A percentile compares a stretch with the other conserved stretches of the same genome.
Conservation (phyloP, 2,113 vertebrate genomes). For the Petrocephalus zakoni region DNA sequence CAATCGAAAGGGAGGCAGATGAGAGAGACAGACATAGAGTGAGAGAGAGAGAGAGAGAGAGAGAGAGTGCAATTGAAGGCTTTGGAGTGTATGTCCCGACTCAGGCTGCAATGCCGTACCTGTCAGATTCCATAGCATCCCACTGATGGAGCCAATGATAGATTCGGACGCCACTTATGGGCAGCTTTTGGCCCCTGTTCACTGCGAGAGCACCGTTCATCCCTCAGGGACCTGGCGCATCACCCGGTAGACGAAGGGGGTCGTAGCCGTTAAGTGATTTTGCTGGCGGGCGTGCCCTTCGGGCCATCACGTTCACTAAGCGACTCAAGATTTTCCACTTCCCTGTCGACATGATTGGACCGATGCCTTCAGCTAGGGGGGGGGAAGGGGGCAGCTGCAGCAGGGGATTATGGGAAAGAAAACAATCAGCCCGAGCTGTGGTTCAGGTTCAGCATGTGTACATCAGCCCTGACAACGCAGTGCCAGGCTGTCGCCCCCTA, state of each 20-base stretch:
- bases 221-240: neutral
- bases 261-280: constrained; percentile 14
- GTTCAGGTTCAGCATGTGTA: constrained; percentile 2
- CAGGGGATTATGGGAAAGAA: neutral
- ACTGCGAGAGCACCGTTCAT: neutral
- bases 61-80: neutral
- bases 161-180: constrained; percentile 5
- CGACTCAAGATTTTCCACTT: constrained; percentile 19
- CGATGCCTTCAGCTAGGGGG: constrained; percentile 17
- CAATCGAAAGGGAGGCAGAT: neutral
- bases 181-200: neutral
- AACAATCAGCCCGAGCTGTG: constrained; percentile 27
- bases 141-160: constrained; percentile 10
- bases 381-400: neutral
- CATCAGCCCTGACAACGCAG: neutral
- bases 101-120: neutral
- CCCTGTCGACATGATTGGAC: constrained; percentile 20
- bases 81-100: neutral
- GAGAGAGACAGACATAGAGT: neutral
- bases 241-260: neutral
- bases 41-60: neutral
- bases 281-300: neutral
- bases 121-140: constrained; percentile 9
- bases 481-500: neutral
- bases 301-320: constrained; percentile 20